phyloP scores from a whole-genome alignment of 2,113 vertebrate species.

The Odocoileus virginianus region DNA sequence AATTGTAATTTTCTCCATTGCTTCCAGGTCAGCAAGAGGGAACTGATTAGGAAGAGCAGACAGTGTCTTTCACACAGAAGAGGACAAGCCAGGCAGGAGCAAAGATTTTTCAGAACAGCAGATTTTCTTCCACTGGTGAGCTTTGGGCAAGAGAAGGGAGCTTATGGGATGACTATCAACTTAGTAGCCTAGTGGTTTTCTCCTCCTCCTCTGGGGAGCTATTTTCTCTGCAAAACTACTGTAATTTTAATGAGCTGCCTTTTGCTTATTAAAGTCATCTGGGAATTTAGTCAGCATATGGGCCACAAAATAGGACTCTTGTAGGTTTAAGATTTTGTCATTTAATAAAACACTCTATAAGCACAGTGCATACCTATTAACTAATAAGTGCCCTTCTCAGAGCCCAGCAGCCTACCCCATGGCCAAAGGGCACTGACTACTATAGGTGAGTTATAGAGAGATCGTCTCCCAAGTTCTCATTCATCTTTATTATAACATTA shows the following conservation, averaged over 20 bases:
- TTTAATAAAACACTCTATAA: constrained; percentile 74
- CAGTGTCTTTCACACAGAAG: neutral
- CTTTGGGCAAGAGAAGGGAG: neutral
- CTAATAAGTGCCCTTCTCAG: constrained; percentile 5
- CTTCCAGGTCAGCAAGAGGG: constrained; percentile 25
- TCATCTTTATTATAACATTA: constrained; percentile 63
- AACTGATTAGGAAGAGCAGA: neutral
- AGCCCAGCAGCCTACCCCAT: neutral
- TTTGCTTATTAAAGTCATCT: constrained; percentile 71
- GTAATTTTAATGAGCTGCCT: constrained; percentile 70
- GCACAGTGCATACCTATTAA: constrained; percentile 63
- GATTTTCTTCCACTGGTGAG: neutral
- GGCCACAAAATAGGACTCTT: constrained; percentile 58
- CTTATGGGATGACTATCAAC: constrained; percentile 31
- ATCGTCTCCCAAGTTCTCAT: constrained; percentile 28
- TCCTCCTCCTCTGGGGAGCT: constrained; percentile 50
- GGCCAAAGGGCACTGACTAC: neutral
- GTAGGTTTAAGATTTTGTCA: constrained; percentile 54
- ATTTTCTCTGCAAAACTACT: constrained; percentile 70
- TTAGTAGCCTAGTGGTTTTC: constrained; percentile 60
- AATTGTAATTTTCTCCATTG: neutral
- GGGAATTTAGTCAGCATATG: constrained; percentile 62
- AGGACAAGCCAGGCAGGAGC: neutral
- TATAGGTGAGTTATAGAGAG: constrained; percentile 18
- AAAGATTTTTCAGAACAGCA: neutral